phyloP scores from a whole-genome alignment of 92 coral and sea anemone species.

The Scolanthus callimorphus region DNA sequence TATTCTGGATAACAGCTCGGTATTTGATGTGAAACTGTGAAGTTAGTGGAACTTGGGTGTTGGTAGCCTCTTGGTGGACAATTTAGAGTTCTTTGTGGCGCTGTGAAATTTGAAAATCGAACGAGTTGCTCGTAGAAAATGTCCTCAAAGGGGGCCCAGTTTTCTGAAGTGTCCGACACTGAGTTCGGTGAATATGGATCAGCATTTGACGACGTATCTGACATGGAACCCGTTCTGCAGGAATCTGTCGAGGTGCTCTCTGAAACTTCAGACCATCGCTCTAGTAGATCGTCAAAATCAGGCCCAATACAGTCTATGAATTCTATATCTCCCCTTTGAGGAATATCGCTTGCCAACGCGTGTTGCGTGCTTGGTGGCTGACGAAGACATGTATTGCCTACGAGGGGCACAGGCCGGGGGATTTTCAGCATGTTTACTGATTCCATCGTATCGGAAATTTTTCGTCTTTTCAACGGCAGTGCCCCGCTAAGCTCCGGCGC shows the following conservation, averaged over 20 bases:
- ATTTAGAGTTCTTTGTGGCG: neutral
- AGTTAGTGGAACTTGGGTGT: too few relatives aligned
- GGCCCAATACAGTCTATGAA: constrained; percentile 87
- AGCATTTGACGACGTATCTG: constrained; percentile 58
- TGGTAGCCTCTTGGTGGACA: too few relatives aligned
- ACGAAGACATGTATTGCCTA: constrained; percentile 1
- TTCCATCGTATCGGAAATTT: constrained; percentile 80
- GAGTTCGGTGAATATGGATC: constrained; percentile 90
- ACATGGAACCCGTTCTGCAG: constrained; percentile 48
- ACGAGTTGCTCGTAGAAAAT: constrained; percentile 77
- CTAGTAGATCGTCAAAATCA: constrained; percentile 89
- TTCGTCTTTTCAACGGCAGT: constrained; percentile 74
- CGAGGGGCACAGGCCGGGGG: constrained; percentile 19
- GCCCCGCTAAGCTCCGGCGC: constrained; percentile 18
- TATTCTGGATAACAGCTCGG: too few relatives aligned
- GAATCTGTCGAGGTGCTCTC: constrained; percentile 66
- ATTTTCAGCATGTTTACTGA: constrained; percentile 70
- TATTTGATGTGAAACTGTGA: too few relatives aligned
- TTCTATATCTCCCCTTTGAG: constrained; percentile 53
- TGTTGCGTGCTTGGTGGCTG: neutral
- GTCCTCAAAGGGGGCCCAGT: constrained; percentile 54
- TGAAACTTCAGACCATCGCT: constrained; percentile 90
- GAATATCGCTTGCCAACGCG: constrained; percentile 2
- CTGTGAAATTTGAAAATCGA: constrained; percentile 34
- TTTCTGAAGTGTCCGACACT: constrained; percentile 68